Percentiles rank a stretch among this genome's conserved stretches.
Conservation (phyloP, 2,797 vertebrate genomes). For the Psittacula echo region DNA sequence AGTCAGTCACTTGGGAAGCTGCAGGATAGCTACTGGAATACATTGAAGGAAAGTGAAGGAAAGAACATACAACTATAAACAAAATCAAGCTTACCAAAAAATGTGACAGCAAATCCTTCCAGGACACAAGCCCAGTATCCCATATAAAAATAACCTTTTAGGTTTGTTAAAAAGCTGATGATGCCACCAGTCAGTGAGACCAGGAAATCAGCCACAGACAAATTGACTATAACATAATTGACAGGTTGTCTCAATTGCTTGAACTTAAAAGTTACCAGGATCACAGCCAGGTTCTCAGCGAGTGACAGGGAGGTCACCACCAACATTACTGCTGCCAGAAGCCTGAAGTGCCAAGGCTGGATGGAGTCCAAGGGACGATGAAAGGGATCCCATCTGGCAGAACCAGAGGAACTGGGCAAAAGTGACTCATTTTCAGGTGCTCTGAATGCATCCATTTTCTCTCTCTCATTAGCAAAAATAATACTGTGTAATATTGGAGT, state of each 20-base stretch:
- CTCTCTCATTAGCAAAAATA: background rate
- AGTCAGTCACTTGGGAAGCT: background rate
- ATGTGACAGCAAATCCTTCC: slow-evolving; percentile 93
- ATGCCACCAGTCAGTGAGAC: slow-evolving; percentile 87
- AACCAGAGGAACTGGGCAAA: background rate
- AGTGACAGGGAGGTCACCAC: slow-evolving; percentile 87
- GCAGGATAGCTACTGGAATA: background rate
- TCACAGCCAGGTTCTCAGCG: slow-evolving; percentile 89
- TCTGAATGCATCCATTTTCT: slow-evolving; percentile 76
- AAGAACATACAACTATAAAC: background rate
- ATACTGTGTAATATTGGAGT: background rate
- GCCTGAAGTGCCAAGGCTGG: slow-evolving; percentile 88
- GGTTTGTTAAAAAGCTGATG: slow-evolving; percentile 89
- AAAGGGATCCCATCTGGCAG: slow-evolving; percentile 80
- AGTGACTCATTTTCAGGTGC: slow-evolving; percentile 78
- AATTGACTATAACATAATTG: slow-evolving; percentile 91
- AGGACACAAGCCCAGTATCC: slow-evolving; percentile 89
- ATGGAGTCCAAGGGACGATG: slow-evolving; percentile 77
- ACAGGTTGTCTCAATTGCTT: slow-evolving; percentile 88
- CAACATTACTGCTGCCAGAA: slow-evolving; percentile 88
- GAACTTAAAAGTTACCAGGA: slow-evolving; percentile 88
- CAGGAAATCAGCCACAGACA: slow-evolving; percentile 91
- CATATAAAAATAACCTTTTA: slow-evolving; percentile 89
- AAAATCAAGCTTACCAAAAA: slow-evolving; percentile 86
- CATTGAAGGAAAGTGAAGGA: background rate